Percentiles rank a stretch among this genome's conserved stretches.
phyloP scores from a whole-genome alignment of 2,113 vertebrate species.

The Tretioscincus oriximinensis region DNA sequence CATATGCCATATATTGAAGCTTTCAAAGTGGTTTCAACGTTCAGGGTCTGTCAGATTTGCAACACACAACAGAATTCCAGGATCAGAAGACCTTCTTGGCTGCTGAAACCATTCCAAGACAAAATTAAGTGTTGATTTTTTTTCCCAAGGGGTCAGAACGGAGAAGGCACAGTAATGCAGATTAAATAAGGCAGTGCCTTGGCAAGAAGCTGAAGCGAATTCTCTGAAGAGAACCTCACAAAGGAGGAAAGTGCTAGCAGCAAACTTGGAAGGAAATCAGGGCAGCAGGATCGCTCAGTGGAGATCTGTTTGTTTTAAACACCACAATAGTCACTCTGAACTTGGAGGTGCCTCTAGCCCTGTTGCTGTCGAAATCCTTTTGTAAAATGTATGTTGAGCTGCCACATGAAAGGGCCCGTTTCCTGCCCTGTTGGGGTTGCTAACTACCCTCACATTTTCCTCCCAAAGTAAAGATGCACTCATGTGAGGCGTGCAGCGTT shows the following conservation, averaged over 20 bases:
- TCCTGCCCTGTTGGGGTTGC: constrained; percentile 8
- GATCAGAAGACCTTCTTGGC: constrained; percentile 38
- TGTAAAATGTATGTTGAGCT: background rate
- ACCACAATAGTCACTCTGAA: constrained; percentile 13
- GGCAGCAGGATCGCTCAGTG: background rate
- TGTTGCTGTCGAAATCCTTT: background rate
- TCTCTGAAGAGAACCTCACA: constrained; percentile 2
- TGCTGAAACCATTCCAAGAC: constrained; percentile 26
- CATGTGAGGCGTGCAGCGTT: background rate
- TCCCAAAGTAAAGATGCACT: background rate
- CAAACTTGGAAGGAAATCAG: background rate
- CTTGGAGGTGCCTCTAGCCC: background rate
- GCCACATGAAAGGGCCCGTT: background rate
- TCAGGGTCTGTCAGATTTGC: background rate
- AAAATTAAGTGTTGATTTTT: constrained; percentile 25
- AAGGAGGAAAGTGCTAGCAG: background rate
- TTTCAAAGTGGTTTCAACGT: background rate
- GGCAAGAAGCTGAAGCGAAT: constrained; percentile 1
- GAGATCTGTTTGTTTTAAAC: background rate
- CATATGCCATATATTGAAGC: too few relatives aligned
- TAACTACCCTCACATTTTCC: background rate
- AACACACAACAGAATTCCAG: background rate
- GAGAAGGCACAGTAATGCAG: constrained; percentile 33
- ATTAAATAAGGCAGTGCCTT: constrained; percentile 22
- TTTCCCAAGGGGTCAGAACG: constrained; percentile 20